Base-by-base conservation (phyloP, 2,113 vertebrate genomes). In the Gadus macrocephalus region DNA sequence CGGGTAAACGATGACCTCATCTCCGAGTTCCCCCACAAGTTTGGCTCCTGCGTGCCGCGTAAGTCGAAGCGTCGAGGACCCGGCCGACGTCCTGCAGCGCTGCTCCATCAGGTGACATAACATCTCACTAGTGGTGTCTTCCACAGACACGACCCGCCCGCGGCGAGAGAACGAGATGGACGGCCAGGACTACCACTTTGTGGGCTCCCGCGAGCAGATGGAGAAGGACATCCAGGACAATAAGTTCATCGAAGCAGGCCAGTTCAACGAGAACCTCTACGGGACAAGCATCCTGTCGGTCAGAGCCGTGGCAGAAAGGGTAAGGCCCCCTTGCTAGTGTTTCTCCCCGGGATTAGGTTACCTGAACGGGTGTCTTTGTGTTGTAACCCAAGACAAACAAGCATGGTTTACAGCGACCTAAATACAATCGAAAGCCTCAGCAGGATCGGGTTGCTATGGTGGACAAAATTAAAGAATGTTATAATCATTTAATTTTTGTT, bases 181-280 rank as follows among this genome's bases (percentile, higher is more conserved):
- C 0, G 97, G 97, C 0, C 97, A 99, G 79, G 97, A 99, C 82
- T 99, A 98, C 74, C 97, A 99, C 88, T 99, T 99, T 9, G 96
- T 99, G 8, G 89, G 70, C 0, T 99, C 96, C 3, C 92, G 96
- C 8, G 97, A 99, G 61, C 96, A 99, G 84, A 98, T 98, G 97
- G 97, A 99, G 90, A 99, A 98, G 53, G 97, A 99, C 79, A 99
- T 99, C 86, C 97, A 99, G 90, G 97, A 98, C 82, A 98, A 97
- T 88, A 98, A 98, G 87, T 99, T 99, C 82, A 99, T 99, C 7
- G 97, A 99, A 85, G 97, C 97, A 0, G 97, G 97, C 67, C 96
- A 99, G 87, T 98, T 98, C 89, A 98, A 99, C 2, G 97, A 99
- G 88, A 99, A 99, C 72, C 95, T 99, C 61, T 99, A 98, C 0